Base-by-base conservation (phyloP, 2,113 vertebrate genomes). In the Sylvicapra grimmia region DNA sequence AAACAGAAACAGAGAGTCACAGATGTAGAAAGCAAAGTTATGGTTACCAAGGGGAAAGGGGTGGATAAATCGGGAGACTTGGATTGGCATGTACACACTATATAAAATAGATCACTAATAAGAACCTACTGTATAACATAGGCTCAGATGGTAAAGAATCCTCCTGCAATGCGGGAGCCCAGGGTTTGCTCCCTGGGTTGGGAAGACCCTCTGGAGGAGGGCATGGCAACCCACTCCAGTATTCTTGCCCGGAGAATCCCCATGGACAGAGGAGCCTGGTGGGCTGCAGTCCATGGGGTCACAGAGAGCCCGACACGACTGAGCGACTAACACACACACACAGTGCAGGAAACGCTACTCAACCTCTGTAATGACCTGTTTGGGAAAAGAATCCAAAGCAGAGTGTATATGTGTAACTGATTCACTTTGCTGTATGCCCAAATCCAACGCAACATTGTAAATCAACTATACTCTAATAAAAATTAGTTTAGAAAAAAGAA, bases 121-220 rank as follows among this genome's bases (percentile, higher is more conserved):
- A 40, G n/a, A 72, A 75, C 68, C n/a, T 40, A 23, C 19, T n/a
- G 36, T 19, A 68, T 68, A 68, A n/a, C 0, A 3, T 19, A 23
- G 68, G 19, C n/a, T 72, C 68, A 72, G 68, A 72, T 72, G 68
- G 19, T 23, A 40, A 72, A 72, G 68, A 72, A 40, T 40, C n/a
- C 19, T 40, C 68, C 68, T 40, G 19, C n/a, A 40, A 23, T 1
- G 5, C 0, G 1, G n/a, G 68, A 3, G 10, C 21, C n/a, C 19
- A 40, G 68, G 68, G 19, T 72, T 40, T 0, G 2, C 5, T 23
- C 68, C n/a, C 10, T 72, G 68, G 68, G 5, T 40, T 40, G 10
- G 10, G 68, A 72, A 72, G 68, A 72, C 11, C 19, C 10, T 23
- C 68, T 72, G 68, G 68, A 23, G 19, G n/a, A 72, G 4, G 40